phyloP scores from a whole-genome alignment of 2,113 vertebrate species.

The Podarcis muralis region DNA sequence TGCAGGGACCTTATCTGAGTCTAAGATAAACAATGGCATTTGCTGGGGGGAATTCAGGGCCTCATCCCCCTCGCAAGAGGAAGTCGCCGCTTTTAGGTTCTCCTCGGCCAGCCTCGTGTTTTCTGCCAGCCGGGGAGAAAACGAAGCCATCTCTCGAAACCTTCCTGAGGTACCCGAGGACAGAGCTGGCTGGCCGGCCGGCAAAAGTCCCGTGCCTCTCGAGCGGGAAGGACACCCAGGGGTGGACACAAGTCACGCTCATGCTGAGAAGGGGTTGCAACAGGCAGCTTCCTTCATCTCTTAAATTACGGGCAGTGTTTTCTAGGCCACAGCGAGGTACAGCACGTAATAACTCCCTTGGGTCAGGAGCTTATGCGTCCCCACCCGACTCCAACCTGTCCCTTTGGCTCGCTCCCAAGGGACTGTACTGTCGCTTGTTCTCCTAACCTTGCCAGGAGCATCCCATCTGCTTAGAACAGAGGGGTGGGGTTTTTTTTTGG shows the following conservation, averaged over 20 bases:
- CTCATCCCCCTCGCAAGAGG: not conserved
- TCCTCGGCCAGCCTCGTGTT: not conserved
- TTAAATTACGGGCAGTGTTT: not conserved
- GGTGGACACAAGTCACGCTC: not conserved
- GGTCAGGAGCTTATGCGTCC: not conserved
- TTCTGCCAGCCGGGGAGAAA: not conserved
- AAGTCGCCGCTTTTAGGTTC: not conserved
- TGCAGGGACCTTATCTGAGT: not conserved
- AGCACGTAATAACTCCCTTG: slow-evolving; percentile 18
- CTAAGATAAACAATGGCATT: slow-evolving; percentile 31
- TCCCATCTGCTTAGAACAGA: not conserved
- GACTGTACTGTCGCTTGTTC: not conserved
- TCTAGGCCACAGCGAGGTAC: not conserved
- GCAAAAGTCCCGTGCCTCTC: not conserved
- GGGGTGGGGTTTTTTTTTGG: not conserved
- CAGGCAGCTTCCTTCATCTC: not conserved
- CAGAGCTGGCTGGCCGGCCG: not conserved
- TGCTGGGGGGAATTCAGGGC: not conserved
- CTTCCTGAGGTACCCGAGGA: not conserved
- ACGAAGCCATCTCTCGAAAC: not conserved
- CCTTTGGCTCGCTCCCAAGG: not conserved
- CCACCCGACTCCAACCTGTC: not conserved
- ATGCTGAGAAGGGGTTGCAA: not conserved
- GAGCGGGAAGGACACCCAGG: not conserved
- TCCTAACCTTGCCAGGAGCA: not conserved